These are phyloP conservation scores for Cheilosia variabilis DNA, from an alignment of 2,888 invertebrate species.

Conservation along the genomic window DNA sequence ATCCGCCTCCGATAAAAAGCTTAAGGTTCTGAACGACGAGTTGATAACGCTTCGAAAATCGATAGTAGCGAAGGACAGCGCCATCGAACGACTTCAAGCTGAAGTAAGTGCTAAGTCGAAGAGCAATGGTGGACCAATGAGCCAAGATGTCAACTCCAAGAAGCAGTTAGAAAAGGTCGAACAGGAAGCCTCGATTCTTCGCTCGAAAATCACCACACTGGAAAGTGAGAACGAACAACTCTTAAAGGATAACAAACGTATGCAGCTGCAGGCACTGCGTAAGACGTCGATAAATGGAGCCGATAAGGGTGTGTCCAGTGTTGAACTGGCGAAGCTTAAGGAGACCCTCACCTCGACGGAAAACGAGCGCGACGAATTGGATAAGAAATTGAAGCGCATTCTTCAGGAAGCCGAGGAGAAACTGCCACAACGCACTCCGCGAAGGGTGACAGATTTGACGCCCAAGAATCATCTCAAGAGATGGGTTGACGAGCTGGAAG, in stretches of 20 bases:
- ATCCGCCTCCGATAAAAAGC: constrained; percentile 79
- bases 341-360: constrained; percentile 85
- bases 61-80: constrained; percentile 92
- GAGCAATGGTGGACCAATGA: constrained; percentile 85
- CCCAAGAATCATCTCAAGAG: constrained; percentile 86
- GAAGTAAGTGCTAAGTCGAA: constrained; percentile 86
- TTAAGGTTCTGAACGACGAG: constrained; percentile 89
- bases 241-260: constrained; percentile 88
- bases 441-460: constrained; percentile 88
- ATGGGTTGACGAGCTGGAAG: constrained; percentile 94
- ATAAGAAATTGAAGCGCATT: constrained; percentile 87
- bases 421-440: constrained; percentile 88
- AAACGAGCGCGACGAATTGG: constrained; percentile 87
- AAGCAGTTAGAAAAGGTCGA: constrained; percentile 91
- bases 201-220: constrained; percentile 88
- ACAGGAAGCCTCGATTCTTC: constrained; percentile 89
- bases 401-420: constrained; percentile 87
- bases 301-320: constrained; percentile 37
- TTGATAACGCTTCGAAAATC: constrained; percentile 89
- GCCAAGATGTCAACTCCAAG: constrained; percentile 87
- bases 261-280: constrained; percentile 86
- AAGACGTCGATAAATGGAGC: constrained; percentile 84
- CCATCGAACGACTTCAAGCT: constrained; percentile 90
- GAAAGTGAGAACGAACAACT: constrained; percentile 92
- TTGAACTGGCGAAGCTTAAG: constrained; percentile 86